A percentile compares a stretch with the other conserved stretches of the same genome.
Evolutionary conservation across 2,888 invertebrate genomes (phyloP).

Genomic region (Siphlonurus alternatus): DNA sequence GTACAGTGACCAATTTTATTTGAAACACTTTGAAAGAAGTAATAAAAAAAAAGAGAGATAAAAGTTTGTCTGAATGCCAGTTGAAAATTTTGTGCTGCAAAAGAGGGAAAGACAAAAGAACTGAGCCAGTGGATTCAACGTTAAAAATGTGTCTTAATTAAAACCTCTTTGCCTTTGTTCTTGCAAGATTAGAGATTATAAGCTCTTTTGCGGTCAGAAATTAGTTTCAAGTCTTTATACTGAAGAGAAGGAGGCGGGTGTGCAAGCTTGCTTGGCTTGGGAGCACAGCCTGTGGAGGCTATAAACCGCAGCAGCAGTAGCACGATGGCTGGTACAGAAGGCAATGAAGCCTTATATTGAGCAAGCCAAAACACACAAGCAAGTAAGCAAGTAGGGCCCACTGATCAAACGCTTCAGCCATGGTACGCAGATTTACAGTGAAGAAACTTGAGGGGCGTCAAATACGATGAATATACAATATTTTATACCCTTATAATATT

Average conservation of each 20-base stretch:
- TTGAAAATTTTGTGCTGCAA: neutral
- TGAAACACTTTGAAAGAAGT: neutral
- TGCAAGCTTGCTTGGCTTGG: neutral
- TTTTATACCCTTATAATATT: no score
- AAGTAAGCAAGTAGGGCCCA: neutral
- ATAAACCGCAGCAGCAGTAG: neutral
- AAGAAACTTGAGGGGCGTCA: neutral
- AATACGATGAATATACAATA: neutral
- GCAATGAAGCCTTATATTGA: neutral
- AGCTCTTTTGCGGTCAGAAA: slow-evolving; percentile 4
- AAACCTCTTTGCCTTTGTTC: slow-evolving; percentile 4
- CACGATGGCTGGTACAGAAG: neutral
- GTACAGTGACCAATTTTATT: neutral
- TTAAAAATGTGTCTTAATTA: slow-evolving; percentile 4
- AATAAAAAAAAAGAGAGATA: neutral
- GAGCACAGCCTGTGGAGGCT: neutral
- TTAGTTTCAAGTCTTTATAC: slow-evolving; percentile 2
- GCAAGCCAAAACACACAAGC: neutral
- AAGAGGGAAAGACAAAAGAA: neutral
- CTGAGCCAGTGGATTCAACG: neutral
- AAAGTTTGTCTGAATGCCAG: neutral
- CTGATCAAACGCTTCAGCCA: neutral
- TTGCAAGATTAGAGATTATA: slow-evolving; percentile 3
- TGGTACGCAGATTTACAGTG: neutral
- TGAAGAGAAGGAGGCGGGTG: neutral